Conservation (phyloP, 2,888 invertebrate species). For the Agelastica alni region DNA sequence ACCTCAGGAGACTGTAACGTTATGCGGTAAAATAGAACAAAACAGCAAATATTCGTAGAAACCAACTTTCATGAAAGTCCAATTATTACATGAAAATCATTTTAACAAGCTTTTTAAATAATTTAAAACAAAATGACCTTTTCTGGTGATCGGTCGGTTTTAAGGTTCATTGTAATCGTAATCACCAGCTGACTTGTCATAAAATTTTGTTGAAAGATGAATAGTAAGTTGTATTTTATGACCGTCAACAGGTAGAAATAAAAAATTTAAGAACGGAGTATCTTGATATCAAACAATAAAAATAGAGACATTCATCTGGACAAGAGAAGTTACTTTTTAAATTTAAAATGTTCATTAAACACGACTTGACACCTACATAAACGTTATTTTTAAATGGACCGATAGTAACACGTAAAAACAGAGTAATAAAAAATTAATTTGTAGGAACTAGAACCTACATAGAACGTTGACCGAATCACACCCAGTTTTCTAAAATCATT, state of each 20-base stretch:
- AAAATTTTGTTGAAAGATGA: slow-evolving; percentile 24
- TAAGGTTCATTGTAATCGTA: slow-evolving; percentile 22
- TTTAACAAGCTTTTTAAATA: background rate
- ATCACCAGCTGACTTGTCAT: slow-evolving; percentile 16
- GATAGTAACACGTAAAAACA: too few species aligned
- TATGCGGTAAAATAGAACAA: too few species aligned
- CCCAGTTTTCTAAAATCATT: too few species aligned
- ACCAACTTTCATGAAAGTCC: slow-evolving; percentile 1
- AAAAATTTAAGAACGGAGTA: slow-evolving; percentile 11
- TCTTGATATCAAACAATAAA: slow-evolving; percentile 16
- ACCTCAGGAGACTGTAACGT: too few species aligned
- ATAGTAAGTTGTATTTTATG: slow-evolving; percentile 21
- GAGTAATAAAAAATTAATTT: background rate
- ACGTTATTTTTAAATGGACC: slow-evolving; percentile 5
- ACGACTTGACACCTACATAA: slow-evolving; percentile 4
- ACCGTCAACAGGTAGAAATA: slow-evolving; percentile 17
- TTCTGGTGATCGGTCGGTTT: slow-evolving; percentile 20
- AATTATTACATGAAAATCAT: slow-evolving; percentile 1
- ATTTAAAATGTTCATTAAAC: slow-evolving; percentile 9
- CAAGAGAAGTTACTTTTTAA: slow-evolving; percentile 17
- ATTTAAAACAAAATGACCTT: slow-evolving; percentile 14
- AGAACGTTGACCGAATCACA: too few species aligned
- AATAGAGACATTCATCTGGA: background rate
- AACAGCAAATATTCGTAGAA: slow-evolving; percentile 11
- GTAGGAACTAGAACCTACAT: too few species aligned